phyloP scores from a whole-genome alignment of 1,140 invertebrate genomes.

The Aphaenogaster rudis region DNA sequence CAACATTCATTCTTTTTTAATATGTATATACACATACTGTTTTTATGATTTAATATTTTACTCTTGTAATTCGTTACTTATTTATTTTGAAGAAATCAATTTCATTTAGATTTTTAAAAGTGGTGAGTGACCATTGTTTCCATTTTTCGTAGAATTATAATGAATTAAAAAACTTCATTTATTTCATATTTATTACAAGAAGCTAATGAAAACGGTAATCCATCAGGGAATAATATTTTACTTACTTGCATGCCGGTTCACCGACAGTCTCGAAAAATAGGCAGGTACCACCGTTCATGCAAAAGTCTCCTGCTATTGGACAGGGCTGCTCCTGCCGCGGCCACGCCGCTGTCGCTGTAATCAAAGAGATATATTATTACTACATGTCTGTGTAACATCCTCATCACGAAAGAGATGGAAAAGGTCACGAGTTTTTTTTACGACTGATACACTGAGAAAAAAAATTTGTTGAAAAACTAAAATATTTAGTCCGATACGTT shows the following conservation, averaged over 20 bases:
- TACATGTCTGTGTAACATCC: background rate
- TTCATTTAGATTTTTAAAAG: background rate
- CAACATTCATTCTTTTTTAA: background rate
- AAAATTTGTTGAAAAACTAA: too few species aligned
- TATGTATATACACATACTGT: background rate
- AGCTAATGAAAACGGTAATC: constrained; percentile 28
- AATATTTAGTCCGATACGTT: too few species aligned
- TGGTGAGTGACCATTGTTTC: background rate
- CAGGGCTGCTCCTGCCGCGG: constrained; percentile 89
- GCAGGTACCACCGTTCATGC: constrained; percentile 94
- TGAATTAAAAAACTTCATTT: background rate
- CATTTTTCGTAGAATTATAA: background rate
- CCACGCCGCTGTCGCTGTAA: constrained; percentile 88
- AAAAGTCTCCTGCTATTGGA: constrained; percentile 90
- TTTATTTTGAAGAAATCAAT: background rate
- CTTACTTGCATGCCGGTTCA: constrained; percentile 94
- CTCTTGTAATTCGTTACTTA: background rate
- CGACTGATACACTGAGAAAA: background rate
- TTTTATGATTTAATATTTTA: background rate
- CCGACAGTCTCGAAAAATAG: constrained; percentile 92
- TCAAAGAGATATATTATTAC: constrained; percentile 66
- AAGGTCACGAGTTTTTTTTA: background rate
- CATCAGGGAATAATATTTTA: background rate
- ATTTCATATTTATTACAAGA: background rate
- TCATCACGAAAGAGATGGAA: background rate